Percentiles rank a stretch among this genome's conserved stretches.
These are phyloP conservation scores for Nasonia longicornis DNA, from an alignment of 1,140 invertebrate species.

Conservation along the genomic window DNA sequence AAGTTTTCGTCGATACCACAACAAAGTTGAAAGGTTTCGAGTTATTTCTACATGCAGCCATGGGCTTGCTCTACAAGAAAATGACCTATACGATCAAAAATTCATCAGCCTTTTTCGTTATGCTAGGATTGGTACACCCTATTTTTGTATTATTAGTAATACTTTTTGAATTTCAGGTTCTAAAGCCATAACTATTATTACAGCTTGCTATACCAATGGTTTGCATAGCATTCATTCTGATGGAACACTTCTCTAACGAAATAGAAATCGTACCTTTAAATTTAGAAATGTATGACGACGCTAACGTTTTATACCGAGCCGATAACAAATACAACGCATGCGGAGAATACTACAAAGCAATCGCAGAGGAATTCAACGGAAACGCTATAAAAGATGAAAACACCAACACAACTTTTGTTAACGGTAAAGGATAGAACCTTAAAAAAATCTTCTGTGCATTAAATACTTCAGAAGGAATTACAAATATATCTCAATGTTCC, in stretches of 20 bases:
- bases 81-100: slow-evolving; percentile 59
- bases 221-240: slow-evolving; percentile 49
- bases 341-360: slow-evolving; percentile 47
- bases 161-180: too few relatives aligned
- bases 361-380: slow-evolving; percentile 46
- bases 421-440: not conserved
- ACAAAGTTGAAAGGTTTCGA: slow-evolving; percentile 53
- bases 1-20: slow-evolving; percentile 46
- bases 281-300: slow-evolving; percentile 52
- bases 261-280: slow-evolving; percentile 42
- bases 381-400: slow-evolving; percentile 22
- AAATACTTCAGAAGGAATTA: not conserved
- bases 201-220: slow-evolving; percentile 56
- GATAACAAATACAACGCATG: slow-evolving; percentile 54
- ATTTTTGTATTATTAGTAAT: too few relatives aligned
- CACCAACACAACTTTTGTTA: slow-evolving; percentile 50
- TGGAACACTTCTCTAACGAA: slow-evolving; percentile 47
- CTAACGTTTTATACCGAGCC: slow-evolving; percentile 28
- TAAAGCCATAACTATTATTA: slow-evolving; percentile 23
- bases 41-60: slow-evolving; percentile 53
- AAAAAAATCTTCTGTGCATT: not conserved
- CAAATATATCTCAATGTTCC: not conserved
- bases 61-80: slow-evolving; percentile 60
- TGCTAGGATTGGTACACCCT: slow-evolving; percentile 42
- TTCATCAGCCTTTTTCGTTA: slow-evolving; percentile 50